A percentile compares a stretch with the other conserved stretches of the same genome.
phyloP scores from a whole-genome alignment of 1,140 invertebrate species.

The Hyphantria cunea region DNA sequence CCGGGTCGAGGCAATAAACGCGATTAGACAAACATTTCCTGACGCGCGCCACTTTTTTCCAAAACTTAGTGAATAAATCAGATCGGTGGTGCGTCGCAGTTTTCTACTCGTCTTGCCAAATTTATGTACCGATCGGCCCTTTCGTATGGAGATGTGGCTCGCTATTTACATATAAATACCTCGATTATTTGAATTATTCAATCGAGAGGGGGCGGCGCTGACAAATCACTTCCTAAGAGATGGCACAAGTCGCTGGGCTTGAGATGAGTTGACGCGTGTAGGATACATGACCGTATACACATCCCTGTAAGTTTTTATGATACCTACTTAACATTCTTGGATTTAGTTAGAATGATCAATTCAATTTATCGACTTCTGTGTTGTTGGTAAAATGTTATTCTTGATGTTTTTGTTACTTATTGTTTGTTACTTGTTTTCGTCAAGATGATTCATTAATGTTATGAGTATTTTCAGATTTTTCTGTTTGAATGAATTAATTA shows the following conservation, averaged over 20 bases:
- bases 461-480: too few relatives aligned
- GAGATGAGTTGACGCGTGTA: conserved; percentile 66
- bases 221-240: conserved; percentile 81
- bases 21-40: conserved; percentile 81
- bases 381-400: conserved; percentile 18
- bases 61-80: conserved; percentile 80
- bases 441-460: too few relatives aligned
- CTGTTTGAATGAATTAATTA: too few relatives aligned
- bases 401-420: conserved; percentile 11
- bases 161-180: conserved; percentile 81
- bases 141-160: conserved; percentile 80
- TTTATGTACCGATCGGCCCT: conserved; percentile 80
- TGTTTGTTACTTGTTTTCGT: too few relatives aligned
- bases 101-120: conserved; percentile 79
- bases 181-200: conserved; percentile 82
- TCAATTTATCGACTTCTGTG: conserved; percentile 24
- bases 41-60: conserved; percentile 75
- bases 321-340: conserved; percentile 28
- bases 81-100: conserved; percentile 76
- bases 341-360: conserved; percentile 24
- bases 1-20: conserved; percentile 68
- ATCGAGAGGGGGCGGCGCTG: conserved; percentile 80
- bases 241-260: conserved; percentile 70
- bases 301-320: conserved; percentile 35
- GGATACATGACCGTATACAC: conserved; percentile 28